These are phyloP conservation scores for Hypomecis atomaria DNA, from an alignment of 2,888 invertebrate genomes.

Conservation along the genomic window DNA sequence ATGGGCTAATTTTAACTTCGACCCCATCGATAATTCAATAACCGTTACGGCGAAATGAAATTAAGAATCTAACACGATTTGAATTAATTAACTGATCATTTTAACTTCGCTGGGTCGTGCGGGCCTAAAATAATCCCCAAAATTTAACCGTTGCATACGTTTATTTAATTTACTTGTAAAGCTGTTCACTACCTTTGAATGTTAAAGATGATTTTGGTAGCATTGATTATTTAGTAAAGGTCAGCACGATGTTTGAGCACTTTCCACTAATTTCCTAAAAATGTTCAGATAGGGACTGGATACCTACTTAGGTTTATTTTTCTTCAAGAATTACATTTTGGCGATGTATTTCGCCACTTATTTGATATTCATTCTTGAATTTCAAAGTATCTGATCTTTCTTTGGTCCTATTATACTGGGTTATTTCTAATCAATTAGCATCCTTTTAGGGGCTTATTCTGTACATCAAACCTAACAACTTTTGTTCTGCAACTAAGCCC, in stretches of 20 bases:
- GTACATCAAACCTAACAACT: too few relatives aligned
- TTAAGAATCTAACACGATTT: conserved; percentile 21
- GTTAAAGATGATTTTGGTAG: conserved; percentile 11
- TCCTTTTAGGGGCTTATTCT: too few relatives aligned
- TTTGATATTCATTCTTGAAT: too few relatives aligned
- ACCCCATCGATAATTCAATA: conserved; percentile 10
- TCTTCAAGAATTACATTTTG: too few relatives aligned
- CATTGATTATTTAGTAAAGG: background rate
- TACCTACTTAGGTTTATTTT: background rate
- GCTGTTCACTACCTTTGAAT: conserved; percentile 15
- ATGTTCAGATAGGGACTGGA: background rate
- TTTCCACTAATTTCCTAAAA: background rate
- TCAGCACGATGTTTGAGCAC: background rate
- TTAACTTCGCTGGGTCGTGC: conserved; percentile 24
- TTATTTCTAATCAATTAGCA: too few relatives aligned
- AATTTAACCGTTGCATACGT: conserved; percentile 28
- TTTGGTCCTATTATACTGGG: too few relatives aligned
- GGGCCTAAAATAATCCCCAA: conserved; percentile 38
- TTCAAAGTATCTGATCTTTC: too few relatives aligned
- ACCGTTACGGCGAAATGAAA: conserved; percentile 13
- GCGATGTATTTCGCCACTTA: too few relatives aligned
- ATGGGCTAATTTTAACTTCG: conserved; percentile 7
- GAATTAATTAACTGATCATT: conserved; percentile 41
- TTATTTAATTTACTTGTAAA: conserved; percentile 25
- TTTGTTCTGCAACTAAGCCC: too few relatives aligned